A percentile compares a stretch with the other conserved stretches of the same genome.
These are phyloP conservation scores for Myanophis thanlyinensis DNA, from an alignment of 2,113 vertebrate species.

Conservation along the genomic window DNA sequence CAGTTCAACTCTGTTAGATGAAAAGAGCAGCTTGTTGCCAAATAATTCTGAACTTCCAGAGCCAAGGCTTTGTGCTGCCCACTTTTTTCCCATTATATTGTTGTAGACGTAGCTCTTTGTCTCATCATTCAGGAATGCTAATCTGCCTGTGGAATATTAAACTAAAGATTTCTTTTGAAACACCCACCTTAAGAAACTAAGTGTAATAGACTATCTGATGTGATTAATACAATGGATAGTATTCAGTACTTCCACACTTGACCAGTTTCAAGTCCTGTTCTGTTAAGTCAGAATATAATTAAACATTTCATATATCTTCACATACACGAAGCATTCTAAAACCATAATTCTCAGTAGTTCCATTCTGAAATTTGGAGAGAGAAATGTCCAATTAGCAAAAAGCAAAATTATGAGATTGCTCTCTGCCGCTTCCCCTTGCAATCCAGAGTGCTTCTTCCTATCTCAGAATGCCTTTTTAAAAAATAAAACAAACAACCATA, in stretches of 20 bases:
- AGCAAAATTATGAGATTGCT: neutral
- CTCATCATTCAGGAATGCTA: slow-evolving; percentile 35
- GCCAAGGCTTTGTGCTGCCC: slow-evolving; percentile 52
- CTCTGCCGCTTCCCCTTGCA: neutral
- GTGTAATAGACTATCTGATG: slow-evolving; percentile 42
- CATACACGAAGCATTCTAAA: neutral
- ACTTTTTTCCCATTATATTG: slow-evolving; percentile 44
- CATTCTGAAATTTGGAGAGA: neutral
- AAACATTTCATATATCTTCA: neutral
- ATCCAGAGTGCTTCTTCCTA: neutral
- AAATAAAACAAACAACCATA: neutral
- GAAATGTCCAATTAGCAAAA: neutral
- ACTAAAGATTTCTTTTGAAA: slow-evolving; percentile 13
- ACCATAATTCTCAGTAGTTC: neutral
- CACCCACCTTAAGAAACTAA: slow-evolving; percentile 43
- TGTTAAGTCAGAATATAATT: neutral
- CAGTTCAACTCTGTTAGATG: slow-evolving; percentile 1
- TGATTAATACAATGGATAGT: slow-evolving; percentile 9
- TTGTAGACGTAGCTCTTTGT: slow-evolving; percentile 47
- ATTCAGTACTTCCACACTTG: slow-evolving; percentile 41
- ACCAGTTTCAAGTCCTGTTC: neutral
- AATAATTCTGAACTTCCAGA: slow-evolving; percentile 25
- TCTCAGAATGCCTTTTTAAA: neutral
- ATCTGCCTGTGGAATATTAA: slow-evolving; percentile 14
- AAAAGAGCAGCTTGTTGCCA: slow-evolving; percentile 33